Conservation (phyloP, 1,140 invertebrate species). For the Nomia melanderi region DNA sequence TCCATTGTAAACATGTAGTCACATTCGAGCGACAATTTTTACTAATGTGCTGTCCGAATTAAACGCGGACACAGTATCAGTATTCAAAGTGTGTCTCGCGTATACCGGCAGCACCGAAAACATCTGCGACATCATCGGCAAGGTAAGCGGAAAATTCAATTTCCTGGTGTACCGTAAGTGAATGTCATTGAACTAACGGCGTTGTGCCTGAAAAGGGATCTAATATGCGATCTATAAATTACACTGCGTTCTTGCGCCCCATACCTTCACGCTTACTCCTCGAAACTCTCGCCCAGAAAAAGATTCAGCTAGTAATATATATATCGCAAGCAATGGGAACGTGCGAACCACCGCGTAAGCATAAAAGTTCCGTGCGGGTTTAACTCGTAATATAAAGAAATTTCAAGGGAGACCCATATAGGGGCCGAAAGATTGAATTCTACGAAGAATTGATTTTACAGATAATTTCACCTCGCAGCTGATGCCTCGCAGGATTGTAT, state of each 20-base stretch:
- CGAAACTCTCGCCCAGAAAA: not conserved
- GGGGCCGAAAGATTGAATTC: too few species aligned
- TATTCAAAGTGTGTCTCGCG: not conserved
- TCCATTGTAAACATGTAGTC: too few species aligned
- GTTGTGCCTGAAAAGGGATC: not conserved
- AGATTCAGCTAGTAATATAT: not conserved
- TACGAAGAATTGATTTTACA: too few species aligned
- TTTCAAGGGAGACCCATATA: not conserved
- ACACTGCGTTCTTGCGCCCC: not conserved
- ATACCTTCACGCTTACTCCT: not conserved
- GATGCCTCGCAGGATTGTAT: too few species aligned
- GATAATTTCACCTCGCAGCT: too few species aligned
- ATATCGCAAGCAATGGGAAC: not conserved
- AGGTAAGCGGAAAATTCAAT: constrained; percentile 29
- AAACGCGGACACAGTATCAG: not conserved
- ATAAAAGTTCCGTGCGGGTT: not conserved
- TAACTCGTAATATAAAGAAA: not conserved
- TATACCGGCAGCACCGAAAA: not conserved
- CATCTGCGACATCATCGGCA: not conserved
- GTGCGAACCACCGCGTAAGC: not conserved
- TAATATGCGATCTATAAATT: constrained; percentile 9
- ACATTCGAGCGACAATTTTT: not conserved
- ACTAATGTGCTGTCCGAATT: not conserved
- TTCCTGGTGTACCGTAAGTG: not conserved
- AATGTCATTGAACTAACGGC: not conserved